Evolutionary conservation across 92 coral and sea anemone species (phyloP).

Genomic region (Siderastrea siderea): DNA sequence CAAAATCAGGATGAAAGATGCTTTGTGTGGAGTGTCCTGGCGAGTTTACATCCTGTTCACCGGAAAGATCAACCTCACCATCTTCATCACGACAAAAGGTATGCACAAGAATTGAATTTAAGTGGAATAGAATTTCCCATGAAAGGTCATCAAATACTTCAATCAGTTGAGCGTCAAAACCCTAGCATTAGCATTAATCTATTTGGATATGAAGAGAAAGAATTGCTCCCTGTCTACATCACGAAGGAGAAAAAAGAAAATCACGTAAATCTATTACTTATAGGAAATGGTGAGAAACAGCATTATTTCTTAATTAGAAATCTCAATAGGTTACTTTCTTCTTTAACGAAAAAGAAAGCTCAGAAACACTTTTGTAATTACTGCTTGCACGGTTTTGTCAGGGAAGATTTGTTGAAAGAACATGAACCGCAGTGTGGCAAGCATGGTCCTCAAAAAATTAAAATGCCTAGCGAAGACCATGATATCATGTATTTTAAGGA

Average conservation of each 20-base stretch:
- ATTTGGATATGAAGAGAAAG: conserved; percentile 47
- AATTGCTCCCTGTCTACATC: conserved; percentile 39
- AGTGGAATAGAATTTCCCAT: conserved; percentile 35
- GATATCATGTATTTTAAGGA: conserved; percentile 41
- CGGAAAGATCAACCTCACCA: conserved; percentile 10
- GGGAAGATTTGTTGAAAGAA: conserved; percentile 52
- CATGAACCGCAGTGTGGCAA: conserved; percentile 60
- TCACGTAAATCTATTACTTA: conserved; percentile 46
- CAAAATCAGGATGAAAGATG: conserved; percentile 57
- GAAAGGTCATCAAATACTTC: conserved; percentile 12
- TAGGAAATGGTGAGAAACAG: conserved; percentile 8
- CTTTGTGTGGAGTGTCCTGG: conserved; percentile 45
- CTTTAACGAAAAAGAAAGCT: conserved; percentile 25
- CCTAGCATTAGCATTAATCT: conserved; percentile 14
- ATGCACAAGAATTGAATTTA: conserved; percentile 45
- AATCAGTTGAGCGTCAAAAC: conserved; percentile 45
- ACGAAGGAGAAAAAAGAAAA: conserved; percentile 6
- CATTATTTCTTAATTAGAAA: conserved; percentile 51
- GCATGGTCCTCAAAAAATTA: conserved; percentile 58
- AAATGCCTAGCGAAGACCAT: conserved; percentile 48
- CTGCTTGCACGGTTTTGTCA: conserved; percentile 61
- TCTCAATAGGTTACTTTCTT: background rate
- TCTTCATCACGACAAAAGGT: conserved; percentile 31
- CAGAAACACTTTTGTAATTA: conserved; percentile 51
- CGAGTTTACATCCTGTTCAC: conserved; percentile 32